Evolutionary conservation across 1,140 invertebrate genomes (phyloP).

Genomic region (Spodoptera litura): DNA sequence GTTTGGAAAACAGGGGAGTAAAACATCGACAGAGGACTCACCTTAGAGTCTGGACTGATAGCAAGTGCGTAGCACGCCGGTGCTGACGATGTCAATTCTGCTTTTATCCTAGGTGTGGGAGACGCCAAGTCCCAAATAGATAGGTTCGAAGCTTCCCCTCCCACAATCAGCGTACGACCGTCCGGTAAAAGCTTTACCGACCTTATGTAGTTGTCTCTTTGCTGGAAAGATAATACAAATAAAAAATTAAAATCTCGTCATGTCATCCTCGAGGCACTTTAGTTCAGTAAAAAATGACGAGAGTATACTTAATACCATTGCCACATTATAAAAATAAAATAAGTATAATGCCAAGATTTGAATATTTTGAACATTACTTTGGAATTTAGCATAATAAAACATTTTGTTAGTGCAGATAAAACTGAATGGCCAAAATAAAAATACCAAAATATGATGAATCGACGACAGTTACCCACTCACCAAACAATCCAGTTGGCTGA

Average conservation of each 20-base stretch:
- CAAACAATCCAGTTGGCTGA: constrained; percentile 95
- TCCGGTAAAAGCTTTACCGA: constrained; percentile 99
- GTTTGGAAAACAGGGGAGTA: no score
- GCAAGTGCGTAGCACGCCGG: constrained; percentile 99
- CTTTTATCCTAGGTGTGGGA: constrained; percentile 95
- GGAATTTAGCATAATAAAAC: constrained; percentile 18
- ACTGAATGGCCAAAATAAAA: constrained; percentile 20
- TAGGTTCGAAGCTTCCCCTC: constrained; percentile 97
- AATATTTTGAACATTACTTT: constrained; percentile 15
- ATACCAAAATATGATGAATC: constrained; percentile 42
- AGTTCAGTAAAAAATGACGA: no score
- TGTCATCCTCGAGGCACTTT: neutral
- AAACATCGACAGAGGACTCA: constrained; percentile 45
- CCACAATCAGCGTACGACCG: constrained; percentile 97
- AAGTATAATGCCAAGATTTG: neutral
- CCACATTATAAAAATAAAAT: neutral
- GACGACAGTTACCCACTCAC: constrained; percentile 87
- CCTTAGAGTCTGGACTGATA: constrained; percentile 98
- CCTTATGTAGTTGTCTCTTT: constrained; percentile 98
- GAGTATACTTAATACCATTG: neutral
- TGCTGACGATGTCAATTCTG: constrained; percentile 97
- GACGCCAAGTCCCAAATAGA: constrained; percentile 98
- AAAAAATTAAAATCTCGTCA: neutral
- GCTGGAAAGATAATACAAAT: constrained; percentile 82
- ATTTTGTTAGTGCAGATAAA: neutral